Evolutionary conservation across 2,113 vertebrate genomes (phyloP), one percentile per base, ranked within the genome.

Genomic region (Narcine bancroftii): DNA sequence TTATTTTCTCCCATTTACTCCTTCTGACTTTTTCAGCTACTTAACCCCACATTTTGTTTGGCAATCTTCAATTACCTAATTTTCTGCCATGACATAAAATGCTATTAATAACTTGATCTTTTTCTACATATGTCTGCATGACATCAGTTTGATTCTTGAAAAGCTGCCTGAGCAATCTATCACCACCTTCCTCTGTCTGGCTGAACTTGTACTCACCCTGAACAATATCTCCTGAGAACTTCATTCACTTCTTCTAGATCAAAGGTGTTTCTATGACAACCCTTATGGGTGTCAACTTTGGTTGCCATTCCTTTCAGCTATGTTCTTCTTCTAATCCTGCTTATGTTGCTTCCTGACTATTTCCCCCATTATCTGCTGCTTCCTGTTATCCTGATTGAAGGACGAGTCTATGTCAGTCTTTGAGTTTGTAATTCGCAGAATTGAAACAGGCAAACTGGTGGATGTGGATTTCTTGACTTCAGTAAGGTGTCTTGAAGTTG

Each of bases 131-230:
- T 53, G 50, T 56, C 81, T 87, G 81, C 53, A n/a, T 33, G 50
- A 63, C 53, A 60, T 60, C 50, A 17, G 10, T 87, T 87, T 87
- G 56, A 21, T 87, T n/a, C 33, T 60, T 60, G 33, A 36, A 60
- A 5, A 36, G 33, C 56, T 53, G n/a, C 36, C 81, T 53, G 60
- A 87, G 33, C 81, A 53, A 39, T 87, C 81, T 53, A 87, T 19
- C 53, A 36, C 81, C 53, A 87, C 81, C 81, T 56, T 85, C 13
- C 50, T 87, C 47, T 87, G 53, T 53, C 33, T 87, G 81, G 53
- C 81, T 60, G 53, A 87, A 60, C 81, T 60, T 63, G 53, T 87
- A n/a, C 81, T 87, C 81, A 87, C 81, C 81, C 56, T 60, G 53
- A 87, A 87, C 29, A 60, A 87, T 63, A 36, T 36, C 33, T 87